phyloP scores from a whole-genome alignment of 2,797 vertebrate genomes.

The Peromyscus nudipes region DNA sequence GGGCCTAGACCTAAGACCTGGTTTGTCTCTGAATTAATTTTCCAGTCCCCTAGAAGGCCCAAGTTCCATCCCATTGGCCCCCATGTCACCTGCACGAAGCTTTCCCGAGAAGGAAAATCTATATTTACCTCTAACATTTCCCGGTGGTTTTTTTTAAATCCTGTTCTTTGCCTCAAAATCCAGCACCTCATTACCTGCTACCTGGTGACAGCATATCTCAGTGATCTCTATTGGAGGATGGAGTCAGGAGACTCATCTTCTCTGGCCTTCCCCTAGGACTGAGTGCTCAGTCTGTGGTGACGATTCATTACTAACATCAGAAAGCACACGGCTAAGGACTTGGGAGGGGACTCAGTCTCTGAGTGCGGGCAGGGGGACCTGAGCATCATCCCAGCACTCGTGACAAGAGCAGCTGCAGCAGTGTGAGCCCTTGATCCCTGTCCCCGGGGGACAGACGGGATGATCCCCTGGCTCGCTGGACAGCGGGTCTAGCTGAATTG shows the following conservation, averaged over 20 bases:
- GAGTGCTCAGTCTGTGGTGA: neutral
- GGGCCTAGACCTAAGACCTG: neutral
- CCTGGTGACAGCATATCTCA: neutral
- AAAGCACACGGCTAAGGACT: neutral
- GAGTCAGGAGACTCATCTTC: neutral
- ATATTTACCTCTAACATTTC: neutral
- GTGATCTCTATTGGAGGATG: neutral
- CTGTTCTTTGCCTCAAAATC: neutral
- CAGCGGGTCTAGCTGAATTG: neutral
- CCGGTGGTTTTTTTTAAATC: neutral
- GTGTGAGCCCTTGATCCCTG: neutral
- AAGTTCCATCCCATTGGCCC: neutral
- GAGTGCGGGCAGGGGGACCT: no score
- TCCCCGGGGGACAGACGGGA: neutral
- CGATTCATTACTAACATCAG: neutral
- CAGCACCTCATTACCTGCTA: neutral
- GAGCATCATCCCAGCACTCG: no score
- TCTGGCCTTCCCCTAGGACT: neutral
- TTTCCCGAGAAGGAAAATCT: neutral
- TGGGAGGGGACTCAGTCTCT: neutral
- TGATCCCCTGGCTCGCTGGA: no score
- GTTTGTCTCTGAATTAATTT: neutral
- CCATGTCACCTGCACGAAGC: neutral
- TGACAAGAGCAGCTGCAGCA: neutral
- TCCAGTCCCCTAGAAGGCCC: neutral